Percentiles rank a stretch among this genome's conserved stretches.
Evolutionary conservation across 2,888 invertebrate species (phyloP).

Genomic region (Gasteruption jaculator): DNA sequence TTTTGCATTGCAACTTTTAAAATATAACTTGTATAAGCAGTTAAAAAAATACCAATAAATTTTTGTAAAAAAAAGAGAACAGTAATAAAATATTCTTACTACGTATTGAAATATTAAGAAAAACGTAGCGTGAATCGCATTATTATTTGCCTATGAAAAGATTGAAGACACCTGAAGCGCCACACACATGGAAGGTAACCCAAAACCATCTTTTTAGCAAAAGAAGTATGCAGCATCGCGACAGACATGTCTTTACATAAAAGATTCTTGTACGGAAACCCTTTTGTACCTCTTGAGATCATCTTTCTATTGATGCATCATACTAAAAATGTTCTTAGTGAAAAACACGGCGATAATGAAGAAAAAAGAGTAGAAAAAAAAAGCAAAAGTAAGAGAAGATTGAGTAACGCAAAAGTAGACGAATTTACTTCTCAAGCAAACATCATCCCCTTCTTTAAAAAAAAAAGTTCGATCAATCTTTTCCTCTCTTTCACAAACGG

Average conservation of each 20-base stretch:
- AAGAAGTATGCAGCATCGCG: conserved; percentile 31
- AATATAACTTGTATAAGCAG: too few species aligned
- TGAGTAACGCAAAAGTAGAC: conserved; percentile 14
- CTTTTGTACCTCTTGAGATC: conserved; percentile 31
- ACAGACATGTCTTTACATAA: conserved; percentile 43
- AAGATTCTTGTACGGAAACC: conserved; percentile 25
- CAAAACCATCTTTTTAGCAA: conserved; percentile 34
- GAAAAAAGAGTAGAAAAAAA: conserved; percentile 13
- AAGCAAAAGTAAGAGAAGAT: conserved; percentile 16
- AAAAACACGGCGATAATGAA: too few species aligned
- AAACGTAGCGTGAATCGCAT: conserved; percentile 35
- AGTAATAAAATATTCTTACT: too few species aligned
- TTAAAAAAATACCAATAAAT: too few species aligned
- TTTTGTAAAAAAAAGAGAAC: too few species aligned
- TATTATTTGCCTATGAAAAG: conserved; percentile 46
- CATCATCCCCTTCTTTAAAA: too few species aligned
- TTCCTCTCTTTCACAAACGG: too few species aligned
- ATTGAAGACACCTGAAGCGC: conserved; percentile 47
- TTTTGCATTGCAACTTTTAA: too few species aligned
- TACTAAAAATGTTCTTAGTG: too few species aligned
- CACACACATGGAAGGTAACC: conserved; percentile 49
- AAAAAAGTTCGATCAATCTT: too few species aligned
- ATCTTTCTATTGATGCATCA: conserved; percentile 46
- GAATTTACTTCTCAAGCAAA: conserved; percentile 21
- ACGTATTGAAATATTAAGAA: conserved; percentile 21